Conservation (phyloP, 2,113 vertebrate genomes). For the Zootoca vivipara region DNA sequence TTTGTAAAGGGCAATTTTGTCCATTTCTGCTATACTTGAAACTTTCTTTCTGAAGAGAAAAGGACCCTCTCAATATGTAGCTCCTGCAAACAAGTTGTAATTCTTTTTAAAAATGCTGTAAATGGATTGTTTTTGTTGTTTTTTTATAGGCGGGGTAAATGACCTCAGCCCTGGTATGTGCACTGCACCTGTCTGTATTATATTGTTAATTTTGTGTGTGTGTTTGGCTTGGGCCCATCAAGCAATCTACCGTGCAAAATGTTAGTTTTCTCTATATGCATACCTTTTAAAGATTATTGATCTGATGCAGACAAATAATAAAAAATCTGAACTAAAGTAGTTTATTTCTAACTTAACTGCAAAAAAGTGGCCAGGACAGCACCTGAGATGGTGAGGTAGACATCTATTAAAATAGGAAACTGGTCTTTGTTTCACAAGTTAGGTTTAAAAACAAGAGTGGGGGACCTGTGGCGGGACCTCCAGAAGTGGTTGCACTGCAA, state of each 20-base stretch:
- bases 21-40: slow-evolving; percentile 75
- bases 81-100: slow-evolving; percentile 71
- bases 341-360: slow-evolving; percentile 59
- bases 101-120: slow-evolving; percentile 69
- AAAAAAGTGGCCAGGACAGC: slow-evolving; percentile 4
- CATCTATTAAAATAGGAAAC: neutral
- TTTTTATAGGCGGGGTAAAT: slow-evolving; percentile 53
- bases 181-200: slow-evolving; percentile 71
- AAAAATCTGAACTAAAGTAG: slow-evolving; percentile 58
- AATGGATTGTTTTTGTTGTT: slow-evolving; percentile 59
- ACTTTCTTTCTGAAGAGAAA: slow-evolving; percentile 58
- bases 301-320: slow-evolving; percentile 73
- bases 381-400: neutral
- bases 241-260: slow-evolving; percentile 69
- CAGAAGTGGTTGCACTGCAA: neutral
- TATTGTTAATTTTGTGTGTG: slow-evolving; percentile 69
- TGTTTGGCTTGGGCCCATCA: slow-evolving; percentile 69
- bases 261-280: slow-evolving; percentile 74
- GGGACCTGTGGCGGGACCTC: neutral
- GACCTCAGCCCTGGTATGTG: slow-evolving; percentile 57
- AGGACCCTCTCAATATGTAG: slow-evolving; percentile 69
- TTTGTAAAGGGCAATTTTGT: slow-evolving; percentile 67
- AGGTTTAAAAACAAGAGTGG: neutral
- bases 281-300: slow-evolving; percentile 70
- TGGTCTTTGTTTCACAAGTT: neutral